phyloP scores from a whole-genome alignment of 2,888 invertebrate genomes.

The Drepana falcataria region DNA sequence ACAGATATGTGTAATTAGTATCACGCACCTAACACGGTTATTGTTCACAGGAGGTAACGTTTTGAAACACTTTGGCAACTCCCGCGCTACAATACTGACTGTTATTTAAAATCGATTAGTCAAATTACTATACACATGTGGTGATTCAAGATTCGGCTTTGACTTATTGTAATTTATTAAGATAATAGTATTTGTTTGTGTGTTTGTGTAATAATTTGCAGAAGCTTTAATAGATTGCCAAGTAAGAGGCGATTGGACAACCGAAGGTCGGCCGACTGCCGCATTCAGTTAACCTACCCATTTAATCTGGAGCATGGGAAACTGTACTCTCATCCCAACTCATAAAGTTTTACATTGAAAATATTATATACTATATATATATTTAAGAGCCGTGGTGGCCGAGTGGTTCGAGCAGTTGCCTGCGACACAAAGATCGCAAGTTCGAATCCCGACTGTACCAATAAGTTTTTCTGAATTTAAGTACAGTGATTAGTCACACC shows the following conservation, averaged over 20 bases:
- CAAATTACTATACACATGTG: not conserved
- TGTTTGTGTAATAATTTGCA: too few relatives aligned
- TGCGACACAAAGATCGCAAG: too few relatives aligned
- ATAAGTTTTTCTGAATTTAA: too few relatives aligned
- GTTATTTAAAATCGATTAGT: constrained; percentile 35
- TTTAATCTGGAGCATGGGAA: too few relatives aligned
- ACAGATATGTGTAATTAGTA: not conserved
- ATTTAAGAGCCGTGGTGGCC: too few relatives aligned
- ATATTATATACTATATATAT: too few relatives aligned
- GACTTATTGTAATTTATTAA: constrained; percentile 2
- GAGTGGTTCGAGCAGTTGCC: too few relatives aligned
- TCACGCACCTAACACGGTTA: not conserved
- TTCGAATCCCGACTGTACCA: too few relatives aligned
- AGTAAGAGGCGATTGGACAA: not conserved
- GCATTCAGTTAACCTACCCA: too few relatives aligned
- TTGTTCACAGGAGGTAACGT: constrained; percentile 5
- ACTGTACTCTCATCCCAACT: too few relatives aligned
- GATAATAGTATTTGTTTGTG: not conserved
- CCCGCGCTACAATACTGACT: not conserved
- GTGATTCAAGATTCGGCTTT: not conserved
- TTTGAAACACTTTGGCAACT: constrained; percentile 6
- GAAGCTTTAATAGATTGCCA: not conserved
- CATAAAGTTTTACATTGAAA: too few relatives aligned
- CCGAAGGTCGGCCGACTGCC: not conserved
- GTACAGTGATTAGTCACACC: too few relatives aligned